phyloP scores from a whole-genome alignment of 2,888 invertebrate genomes.

The Exephanes ischioxanthus region DNA sequence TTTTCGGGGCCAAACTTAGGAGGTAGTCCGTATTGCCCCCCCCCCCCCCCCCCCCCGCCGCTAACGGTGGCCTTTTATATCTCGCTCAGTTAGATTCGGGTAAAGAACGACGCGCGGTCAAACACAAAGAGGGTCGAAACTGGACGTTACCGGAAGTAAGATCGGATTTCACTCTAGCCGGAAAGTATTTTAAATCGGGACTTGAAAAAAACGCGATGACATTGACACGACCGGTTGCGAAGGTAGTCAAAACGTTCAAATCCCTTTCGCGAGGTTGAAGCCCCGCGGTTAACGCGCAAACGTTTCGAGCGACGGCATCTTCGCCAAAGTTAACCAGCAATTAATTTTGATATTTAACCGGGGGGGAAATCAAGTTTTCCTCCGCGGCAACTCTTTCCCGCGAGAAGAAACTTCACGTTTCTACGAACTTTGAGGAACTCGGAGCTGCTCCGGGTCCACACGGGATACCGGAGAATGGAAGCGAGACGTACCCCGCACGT shows the following conservation, averaged over 20 bases:
- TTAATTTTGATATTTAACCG: slow-evolving; percentile 49
- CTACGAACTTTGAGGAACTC: slow-evolving; percentile 12
- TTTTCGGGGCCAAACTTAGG: too few relatives aligned
- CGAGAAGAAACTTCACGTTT: slow-evolving; percentile 21
- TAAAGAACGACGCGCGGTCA: too few relatives aligned
- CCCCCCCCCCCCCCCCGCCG: too few relatives aligned
- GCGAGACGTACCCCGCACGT: background rate
- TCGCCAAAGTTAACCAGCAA: slow-evolving; percentile 10
- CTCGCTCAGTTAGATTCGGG: too few relatives aligned
- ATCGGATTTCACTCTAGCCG: too few relatives aligned
- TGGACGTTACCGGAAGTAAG: too few relatives aligned
- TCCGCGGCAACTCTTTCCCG: background rate
- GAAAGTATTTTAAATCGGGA: too few relatives aligned
- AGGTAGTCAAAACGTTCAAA: background rate
- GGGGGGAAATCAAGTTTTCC: slow-evolving; percentile 11
- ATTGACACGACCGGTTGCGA: background rate
- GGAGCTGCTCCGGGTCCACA: background rate
- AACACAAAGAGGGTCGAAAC: too few relatives aligned
- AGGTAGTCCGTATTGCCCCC: too few relatives aligned
- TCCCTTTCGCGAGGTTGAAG: background rate
- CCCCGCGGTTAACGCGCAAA: background rate
- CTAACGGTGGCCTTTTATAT: too few relatives aligned
- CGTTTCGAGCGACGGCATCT: background rate
- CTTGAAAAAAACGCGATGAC: background rate
- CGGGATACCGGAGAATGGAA: slow-evolving; percentile 1